Percentiles rank a stretch among this genome's conserved stretches.
These are phyloP conservation scores for Crepidodera aurea DNA, from an alignment of 2,888 invertebrate species.

Conservation along the genomic window DNA sequence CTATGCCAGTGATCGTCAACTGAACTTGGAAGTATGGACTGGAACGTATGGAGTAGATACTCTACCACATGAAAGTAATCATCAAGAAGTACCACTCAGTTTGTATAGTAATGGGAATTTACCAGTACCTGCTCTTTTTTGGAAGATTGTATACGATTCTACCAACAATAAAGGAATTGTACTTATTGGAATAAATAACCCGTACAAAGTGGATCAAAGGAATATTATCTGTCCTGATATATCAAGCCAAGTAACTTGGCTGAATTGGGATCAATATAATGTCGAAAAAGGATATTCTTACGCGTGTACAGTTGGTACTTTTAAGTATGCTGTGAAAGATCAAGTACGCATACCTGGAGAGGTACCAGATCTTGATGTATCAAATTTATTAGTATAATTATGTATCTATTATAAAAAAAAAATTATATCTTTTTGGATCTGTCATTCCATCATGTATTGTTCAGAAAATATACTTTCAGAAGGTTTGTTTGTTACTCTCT, in stretches of 20 bases:
- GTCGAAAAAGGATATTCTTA: constrained; percentile 67
- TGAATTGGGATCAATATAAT: constrained; percentile 65
- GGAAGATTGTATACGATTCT: constrained; percentile 69
- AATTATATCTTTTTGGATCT: too few relatives aligned
- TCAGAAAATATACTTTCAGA: too few relatives aligned
- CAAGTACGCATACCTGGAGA: constrained; percentile 45
- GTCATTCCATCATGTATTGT: too few relatives aligned
- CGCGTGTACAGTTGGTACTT: constrained; percentile 69
- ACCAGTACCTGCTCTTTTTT: constrained; percentile 67
- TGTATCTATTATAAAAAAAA: not conserved
- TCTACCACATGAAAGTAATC: constrained; percentile 63
- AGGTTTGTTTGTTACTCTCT: too few relatives aligned
- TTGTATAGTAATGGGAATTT: constrained; percentile 53
- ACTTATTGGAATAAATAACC: constrained; percentile 72
- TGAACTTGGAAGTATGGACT: constrained; percentile 62
- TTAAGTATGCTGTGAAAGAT: constrained; percentile 61
- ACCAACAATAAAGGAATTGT: constrained; percentile 65
- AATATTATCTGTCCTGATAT: constrained; percentile 59
- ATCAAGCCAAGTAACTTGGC: constrained; percentile 69
- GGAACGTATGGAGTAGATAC: constrained; percentile 68
- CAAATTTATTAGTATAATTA: constrained; percentile 42
- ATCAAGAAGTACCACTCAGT: constrained; percentile 48
- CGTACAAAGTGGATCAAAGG: constrained; percentile 52
- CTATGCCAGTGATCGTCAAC: constrained; percentile 57
- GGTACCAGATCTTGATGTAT: constrained; percentile 64